Conservation (phyloP, 2,113 vertebrate species). For the Nestor notabilis region DNA sequence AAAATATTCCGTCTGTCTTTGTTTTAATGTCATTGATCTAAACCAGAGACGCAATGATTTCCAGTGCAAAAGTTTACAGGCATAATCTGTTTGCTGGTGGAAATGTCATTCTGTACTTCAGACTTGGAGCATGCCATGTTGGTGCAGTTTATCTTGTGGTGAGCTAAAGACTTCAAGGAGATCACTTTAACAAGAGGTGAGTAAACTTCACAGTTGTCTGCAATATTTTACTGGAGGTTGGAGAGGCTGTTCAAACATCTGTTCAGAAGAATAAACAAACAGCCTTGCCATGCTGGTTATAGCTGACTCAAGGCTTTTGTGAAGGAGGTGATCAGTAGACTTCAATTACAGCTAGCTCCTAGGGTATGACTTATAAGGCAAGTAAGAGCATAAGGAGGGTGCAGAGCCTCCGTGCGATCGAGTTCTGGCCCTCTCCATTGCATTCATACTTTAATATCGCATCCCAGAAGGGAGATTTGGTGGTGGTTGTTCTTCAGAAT, state of each 20-base stretch:
- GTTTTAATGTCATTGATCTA: conserved; percentile 31
- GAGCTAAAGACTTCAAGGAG: conserved; percentile 42
- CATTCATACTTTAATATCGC: fast-evolving
- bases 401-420: fast-evolving
- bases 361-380: background rate
- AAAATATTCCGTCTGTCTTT: conserved; percentile 18
- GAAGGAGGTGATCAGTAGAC: conserved; percentile 28
- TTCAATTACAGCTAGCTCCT: background rate
- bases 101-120: background rate
- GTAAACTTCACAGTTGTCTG: conserved; percentile 72
- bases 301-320: conserved; percentile 39
- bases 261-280: conserved; percentile 60
- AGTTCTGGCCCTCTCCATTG: background rate
- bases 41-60: background rate
- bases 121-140: background rate
- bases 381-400: background rate
- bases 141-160: conserved; percentile 42
- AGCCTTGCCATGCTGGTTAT: conserved; percentile 10
- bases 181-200: conserved; percentile 68
- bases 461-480: background rate
- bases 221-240: conserved; percentile 40
- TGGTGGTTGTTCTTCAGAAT: background rate
- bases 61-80: conserved; percentile 10
- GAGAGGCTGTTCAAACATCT: conserved; percentile 63
- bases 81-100: background rate